A percentile compares a stretch with the other conserved stretches of the same genome.
phyloP scores from a whole-genome alignment of 2,113 vertebrate species.

The Todiramphus chloris region DNA sequence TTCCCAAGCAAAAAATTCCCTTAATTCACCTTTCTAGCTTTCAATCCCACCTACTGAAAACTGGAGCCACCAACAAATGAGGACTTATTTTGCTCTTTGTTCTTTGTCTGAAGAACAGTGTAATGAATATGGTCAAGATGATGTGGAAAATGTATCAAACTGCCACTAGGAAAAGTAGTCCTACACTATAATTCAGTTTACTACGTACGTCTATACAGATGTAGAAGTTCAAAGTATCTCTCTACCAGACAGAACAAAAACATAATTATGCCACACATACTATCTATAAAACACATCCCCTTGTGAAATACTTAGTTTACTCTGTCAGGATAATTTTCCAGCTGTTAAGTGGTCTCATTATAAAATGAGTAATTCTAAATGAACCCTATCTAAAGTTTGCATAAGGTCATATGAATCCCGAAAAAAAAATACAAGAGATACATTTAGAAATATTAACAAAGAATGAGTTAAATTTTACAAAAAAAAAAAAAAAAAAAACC shows the following conservation, averaged over 20 bases:
- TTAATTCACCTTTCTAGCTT: not conserved
- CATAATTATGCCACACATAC: not conserved
- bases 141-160: not conserved
- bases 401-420: not conserved
- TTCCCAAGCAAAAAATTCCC: not conserved
- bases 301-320: not conserved
- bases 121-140: not conserved
- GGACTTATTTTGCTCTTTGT: not conserved
- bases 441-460: not conserved
- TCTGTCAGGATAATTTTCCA: not conserved
- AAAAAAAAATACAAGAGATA: not conserved
- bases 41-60: not conserved
- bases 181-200: not conserved
- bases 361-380: not conserved
- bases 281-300: not conserved
- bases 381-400: not conserved
- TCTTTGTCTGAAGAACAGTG: not conserved
- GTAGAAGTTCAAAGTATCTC: not conserved
- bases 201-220: not conserved
- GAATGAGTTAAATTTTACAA: not conserved
- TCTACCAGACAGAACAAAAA: not conserved
- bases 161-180: not conserved
- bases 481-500: not conserved
- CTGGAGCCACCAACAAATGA: not conserved
- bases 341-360: not conserved